Conservation (phyloP, 1,140 invertebrate species). For the Drosophila repleta region DNA sequence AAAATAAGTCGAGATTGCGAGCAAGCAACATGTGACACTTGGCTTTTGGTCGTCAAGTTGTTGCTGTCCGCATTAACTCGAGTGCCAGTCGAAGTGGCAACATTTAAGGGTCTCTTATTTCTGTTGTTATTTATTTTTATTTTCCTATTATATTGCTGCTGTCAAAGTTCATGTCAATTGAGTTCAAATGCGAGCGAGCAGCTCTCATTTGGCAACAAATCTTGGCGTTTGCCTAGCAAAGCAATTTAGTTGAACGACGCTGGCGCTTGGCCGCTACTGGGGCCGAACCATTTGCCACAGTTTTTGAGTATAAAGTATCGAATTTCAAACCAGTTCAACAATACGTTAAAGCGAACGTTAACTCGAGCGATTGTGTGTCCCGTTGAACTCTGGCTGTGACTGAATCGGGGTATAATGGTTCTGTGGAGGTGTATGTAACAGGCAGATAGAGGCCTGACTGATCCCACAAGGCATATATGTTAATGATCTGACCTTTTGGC, state of each 20-base stretch:
- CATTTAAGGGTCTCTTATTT: neutral
- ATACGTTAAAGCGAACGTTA: neutral
- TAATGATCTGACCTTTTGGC: no score
- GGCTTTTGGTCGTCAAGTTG: conserved; percentile 4
- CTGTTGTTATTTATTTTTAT: no score
- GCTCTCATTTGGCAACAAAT: neutral
- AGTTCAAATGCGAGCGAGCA: neutral
- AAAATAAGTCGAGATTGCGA: conserved; percentile 33
- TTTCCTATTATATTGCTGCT: neutral
- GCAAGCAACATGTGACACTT: conserved; percentile 8
- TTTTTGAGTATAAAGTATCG: neutral
- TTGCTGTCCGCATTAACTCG: conserved; percentile 7
- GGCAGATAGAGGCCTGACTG: no score
- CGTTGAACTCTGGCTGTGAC: no score
- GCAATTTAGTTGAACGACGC: no score
- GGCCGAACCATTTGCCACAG: neutral
- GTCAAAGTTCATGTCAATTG: conserved; percentile 9
- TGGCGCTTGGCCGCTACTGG: no score
- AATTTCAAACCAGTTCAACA: neutral
- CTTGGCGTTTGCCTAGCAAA: neutral
- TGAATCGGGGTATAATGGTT: no score
- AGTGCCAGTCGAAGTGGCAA: conserved; percentile 18
- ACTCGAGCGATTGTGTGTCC: neutral
- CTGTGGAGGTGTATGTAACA: no score
- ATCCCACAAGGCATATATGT: no score